Evolutionary conservation across 2,888 invertebrate genomes (phyloP).

Genomic region (Orthosia gracilis): DNA sequence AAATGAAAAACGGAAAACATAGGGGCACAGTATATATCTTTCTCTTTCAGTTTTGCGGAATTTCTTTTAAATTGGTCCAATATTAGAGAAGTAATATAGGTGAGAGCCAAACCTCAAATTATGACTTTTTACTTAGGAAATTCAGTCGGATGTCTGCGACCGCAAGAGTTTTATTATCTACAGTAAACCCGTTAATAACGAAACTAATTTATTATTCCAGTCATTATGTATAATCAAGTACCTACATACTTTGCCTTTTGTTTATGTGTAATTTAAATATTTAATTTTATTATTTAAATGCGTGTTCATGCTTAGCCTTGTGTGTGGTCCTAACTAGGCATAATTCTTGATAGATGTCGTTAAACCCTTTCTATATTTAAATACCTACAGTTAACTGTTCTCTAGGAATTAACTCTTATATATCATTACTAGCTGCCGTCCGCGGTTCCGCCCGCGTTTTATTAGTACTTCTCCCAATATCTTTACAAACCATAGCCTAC

Average conservation of each 20-base stretch:
- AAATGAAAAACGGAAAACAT: too few species aligned
- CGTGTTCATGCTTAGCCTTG: conserved; percentile 24
- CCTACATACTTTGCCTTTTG: conserved; percentile 29
- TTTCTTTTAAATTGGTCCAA: too few species aligned
- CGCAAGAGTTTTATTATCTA: conserved; percentile 52
- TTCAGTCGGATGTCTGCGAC: too few species aligned
- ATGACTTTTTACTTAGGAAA: too few species aligned
- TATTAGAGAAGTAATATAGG: too few species aligned
- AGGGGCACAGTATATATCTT: too few species aligned
- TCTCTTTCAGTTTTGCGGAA: too few species aligned
- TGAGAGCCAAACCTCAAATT: too few species aligned
- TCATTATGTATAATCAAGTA: conserved; percentile 34
- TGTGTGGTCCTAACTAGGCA: conserved; percentile 19
- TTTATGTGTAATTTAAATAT: conserved; percentile 49
- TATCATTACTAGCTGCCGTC: too few species aligned
- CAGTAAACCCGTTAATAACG: conserved; percentile 40
- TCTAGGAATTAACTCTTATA: background rate
- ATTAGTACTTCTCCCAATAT: too few species aligned
- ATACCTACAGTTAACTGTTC: background rate
- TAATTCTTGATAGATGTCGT: conserved; percentile 4
- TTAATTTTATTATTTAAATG: conserved; percentile 50
- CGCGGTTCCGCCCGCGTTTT: too few species aligned
- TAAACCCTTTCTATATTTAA: conserved; percentile 5
- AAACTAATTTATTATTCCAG: conserved; percentile 53
- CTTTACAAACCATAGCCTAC: too few species aligned